Evolutionary conservation across 2,113 vertebrate species (phyloP).

Genomic region (Chlorocebus sabaeus): DNA sequence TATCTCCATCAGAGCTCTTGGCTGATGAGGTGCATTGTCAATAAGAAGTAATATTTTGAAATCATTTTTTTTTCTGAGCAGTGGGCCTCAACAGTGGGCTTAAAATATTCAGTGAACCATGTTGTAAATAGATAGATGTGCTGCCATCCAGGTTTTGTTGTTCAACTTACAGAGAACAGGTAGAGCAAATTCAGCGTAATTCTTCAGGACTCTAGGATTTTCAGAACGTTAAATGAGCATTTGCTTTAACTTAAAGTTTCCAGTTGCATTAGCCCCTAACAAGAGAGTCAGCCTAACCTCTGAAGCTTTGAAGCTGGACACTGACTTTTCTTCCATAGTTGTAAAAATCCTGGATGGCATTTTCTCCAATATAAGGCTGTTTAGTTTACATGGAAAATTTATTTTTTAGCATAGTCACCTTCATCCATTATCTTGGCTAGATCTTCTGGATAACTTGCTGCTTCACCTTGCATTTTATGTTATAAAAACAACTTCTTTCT

Average conservation of each 20-base stretch:
- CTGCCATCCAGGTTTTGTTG: neutral
- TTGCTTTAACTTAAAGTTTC: neutral
- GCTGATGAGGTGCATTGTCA: neutral
- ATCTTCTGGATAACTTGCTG: neutral
- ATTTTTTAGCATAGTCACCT: neutral
- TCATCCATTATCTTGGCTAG: neutral
- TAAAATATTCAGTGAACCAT: neutral
- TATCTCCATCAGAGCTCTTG: neutral
- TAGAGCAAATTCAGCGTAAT: neutral
- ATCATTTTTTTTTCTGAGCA: neutral
- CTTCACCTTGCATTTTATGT: neutral
- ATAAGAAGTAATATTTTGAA: neutral
- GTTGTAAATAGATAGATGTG: neutral
- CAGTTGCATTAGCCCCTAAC: neutral
- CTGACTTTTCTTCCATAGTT: neutral
- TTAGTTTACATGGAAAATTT: neutral
- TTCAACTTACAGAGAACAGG: neutral
- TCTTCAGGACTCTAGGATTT: neutral
- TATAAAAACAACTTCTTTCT: neutral
- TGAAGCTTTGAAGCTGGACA: neutral
- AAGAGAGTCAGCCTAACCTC: neutral
- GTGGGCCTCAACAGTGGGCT: neutral
- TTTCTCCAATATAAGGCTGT: neutral
- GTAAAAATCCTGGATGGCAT: neutral
- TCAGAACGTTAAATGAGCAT: neutral